Percentiles rank a stretch among this genome's conserved stretches.
Conservation (phyloP, 2,113 vertebrate species). For the Trichechus manatus region DNA sequence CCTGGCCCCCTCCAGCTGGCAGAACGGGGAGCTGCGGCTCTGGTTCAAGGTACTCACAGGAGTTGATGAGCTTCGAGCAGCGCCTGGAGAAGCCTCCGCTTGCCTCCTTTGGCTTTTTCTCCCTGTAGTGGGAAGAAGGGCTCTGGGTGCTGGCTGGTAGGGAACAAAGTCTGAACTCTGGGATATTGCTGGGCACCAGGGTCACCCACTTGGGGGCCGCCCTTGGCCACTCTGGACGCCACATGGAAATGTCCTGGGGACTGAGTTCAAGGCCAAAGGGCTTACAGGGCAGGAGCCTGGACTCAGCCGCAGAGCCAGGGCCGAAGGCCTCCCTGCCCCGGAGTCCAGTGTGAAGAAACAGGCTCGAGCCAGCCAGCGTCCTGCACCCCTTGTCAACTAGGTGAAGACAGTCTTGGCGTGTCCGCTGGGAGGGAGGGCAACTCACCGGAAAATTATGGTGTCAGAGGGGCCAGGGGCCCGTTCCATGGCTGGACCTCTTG, state of each 20-base stretch:
- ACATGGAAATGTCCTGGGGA: neutral
- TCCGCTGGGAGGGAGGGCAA: neutral
- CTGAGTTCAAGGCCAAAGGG: neutral
- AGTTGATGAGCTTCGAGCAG: slow-evolving; percentile 88
- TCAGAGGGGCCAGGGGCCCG: slow-evolving; percentile 7
- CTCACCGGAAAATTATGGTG: slow-evolving; percentile 77
- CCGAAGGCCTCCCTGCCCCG: neutral
- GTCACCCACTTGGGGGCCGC: neutral
- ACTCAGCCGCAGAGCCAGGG: neutral
- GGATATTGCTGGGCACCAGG: neutral
- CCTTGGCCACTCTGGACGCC: neutral
- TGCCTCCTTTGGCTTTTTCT: slow-evolving; percentile 85
- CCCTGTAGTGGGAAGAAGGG: slow-evolving; percentile 76
- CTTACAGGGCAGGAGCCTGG: neutral
- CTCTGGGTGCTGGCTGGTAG: neutral
- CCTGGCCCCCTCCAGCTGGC: neutral
- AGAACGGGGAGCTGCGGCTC: neutral
- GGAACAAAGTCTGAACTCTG: neutral
- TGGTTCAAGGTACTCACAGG: slow-evolving; percentile 85
- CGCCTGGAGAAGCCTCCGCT: slow-evolving; percentile 84
- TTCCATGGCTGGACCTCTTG: neutral
- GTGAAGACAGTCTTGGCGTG: neutral
- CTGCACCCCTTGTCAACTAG: neutral
- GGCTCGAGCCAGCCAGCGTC: neutral
- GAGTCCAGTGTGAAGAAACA: neutral